phyloP scores from a whole-genome alignment of 2,797 vertebrate species.

The Tinamus major region DNA sequence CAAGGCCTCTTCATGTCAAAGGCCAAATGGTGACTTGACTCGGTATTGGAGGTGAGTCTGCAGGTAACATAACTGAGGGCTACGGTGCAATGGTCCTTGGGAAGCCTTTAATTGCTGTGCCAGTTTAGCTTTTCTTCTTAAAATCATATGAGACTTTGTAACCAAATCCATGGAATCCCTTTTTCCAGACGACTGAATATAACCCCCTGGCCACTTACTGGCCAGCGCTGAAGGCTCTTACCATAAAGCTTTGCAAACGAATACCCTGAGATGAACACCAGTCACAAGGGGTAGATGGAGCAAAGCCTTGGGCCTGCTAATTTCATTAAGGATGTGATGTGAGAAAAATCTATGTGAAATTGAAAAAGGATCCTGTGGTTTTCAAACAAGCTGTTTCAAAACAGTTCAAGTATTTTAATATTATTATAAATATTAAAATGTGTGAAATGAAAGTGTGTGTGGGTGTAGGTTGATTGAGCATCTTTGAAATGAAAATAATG shows the following conservation, averaged over 20 bases:
- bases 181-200: background rate
- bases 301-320: background rate
- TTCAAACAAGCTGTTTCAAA: background rate
- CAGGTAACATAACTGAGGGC: background rate
- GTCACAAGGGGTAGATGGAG: background rate
- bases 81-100: background rate
- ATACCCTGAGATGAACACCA: background rate
- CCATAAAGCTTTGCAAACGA: background rate
- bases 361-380: background rate
- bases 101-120: background rate
- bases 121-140: background rate
- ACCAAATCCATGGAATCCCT: background rate
- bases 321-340: background rate
- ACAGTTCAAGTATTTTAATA: background rate
- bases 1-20: background rate
- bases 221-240: background rate
- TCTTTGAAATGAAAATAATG: background rate
- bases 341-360: background rate
- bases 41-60: background rate
- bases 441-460: accelerated
- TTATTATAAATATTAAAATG: background rate
- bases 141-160: background rate
- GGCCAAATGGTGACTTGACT: background rate
- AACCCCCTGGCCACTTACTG: background rate
- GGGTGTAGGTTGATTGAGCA: background rate